Evolutionary conservation across 2,888 invertebrate genomes (phyloP), one percentile per base, ranked within the genome.

Genomic region (Marasmarcha lunaedactyla): DNA sequence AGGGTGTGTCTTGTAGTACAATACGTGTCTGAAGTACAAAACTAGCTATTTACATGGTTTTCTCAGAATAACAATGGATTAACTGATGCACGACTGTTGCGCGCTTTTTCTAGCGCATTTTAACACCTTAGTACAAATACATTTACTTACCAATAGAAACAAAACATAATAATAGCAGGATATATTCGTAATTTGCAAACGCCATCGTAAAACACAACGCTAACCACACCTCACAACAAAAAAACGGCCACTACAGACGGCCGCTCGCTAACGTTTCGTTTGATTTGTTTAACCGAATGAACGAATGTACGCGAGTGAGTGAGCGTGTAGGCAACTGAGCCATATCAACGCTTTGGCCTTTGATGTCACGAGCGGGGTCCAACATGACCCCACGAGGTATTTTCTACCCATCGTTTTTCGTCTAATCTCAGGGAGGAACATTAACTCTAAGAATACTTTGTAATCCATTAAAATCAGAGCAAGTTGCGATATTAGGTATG

Each of bases 61-160:
- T 14, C 12, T 6, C 2, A 4, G 34, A 12, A 12, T 6, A 34
- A 12, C 34, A 12, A 34, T 6, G 12, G 14, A 13, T 5, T 2
- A 11, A 14, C 12, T 7, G 13, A 34, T 13, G 12, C 34, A 34
- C 12, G 15, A 33, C 33, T 30, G 26, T 30, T 1, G 26, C 9
- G 12, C 1, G 13, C 9, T 2, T 6, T 13, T 20, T 15, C 14
- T n/a, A 11, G 15, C n/a, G n/a, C n/a, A n/a, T n/a, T n/a, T n/a
- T n/a, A n/a, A n/a, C n/a, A n/a, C n/a, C n/a, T n/a, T n/a, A n/a
- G n/a, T n/a, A n/a, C n/a, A n/a, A n/a, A 41, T 14, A 3, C 37
- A 47, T 54, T 54, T 37, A 66, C 76, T 73, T 45, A 77, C 76
- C 72, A 41, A 51, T 44, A 14, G 55, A 40, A 26, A 50, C 39